These are phyloP conservation scores for Hoplostethus atlanticus DNA, from an alignment of 2,797 vertebrate species.

Conservation along the genomic window DNA sequence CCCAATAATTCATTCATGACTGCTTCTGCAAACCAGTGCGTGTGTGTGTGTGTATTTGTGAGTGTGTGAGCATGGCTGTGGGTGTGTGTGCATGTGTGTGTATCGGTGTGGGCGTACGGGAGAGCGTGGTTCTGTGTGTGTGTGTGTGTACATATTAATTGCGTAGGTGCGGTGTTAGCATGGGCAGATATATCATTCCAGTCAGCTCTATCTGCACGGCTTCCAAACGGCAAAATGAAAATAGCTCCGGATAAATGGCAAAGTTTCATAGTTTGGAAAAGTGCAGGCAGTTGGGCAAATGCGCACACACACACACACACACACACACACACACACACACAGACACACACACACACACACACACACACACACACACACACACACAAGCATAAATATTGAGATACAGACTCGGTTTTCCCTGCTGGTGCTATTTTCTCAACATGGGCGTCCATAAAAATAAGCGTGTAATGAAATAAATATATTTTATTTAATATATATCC, in stretches of 20 bases:
- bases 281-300: slow-evolving; percentile 11
- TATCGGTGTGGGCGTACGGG: background rate
- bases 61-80: background rate
- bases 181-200: slow-evolving; percentile 56
- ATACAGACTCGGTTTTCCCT: background rate
- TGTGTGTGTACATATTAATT: slow-evolving; percentile 57
- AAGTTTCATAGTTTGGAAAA: slow-evolving; percentile 48
- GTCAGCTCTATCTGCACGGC: slow-evolving; percentile 54
- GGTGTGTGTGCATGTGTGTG: background rate
- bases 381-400: background rate
- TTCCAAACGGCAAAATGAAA: slow-evolving; percentile 46
- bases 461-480: no score
- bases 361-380: background rate
- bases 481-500: no score
- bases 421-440: no score
- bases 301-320: slow-evolving; percentile 7
- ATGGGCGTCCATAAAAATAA: no score
- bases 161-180: slow-evolving; percentile 54
- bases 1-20: slow-evolving; percentile 55
- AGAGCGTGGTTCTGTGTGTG: slow-evolving; percentile 23
- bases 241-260: slow-evolving; percentile 48
- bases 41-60: background rate
- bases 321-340: background rate
- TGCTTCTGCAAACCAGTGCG: slow-evolving; percentile 6
- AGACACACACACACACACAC: background rate